phyloP scores from a whole-genome alignment of 2,797 vertebrate species.

The Spinus olivaceus region DNA sequence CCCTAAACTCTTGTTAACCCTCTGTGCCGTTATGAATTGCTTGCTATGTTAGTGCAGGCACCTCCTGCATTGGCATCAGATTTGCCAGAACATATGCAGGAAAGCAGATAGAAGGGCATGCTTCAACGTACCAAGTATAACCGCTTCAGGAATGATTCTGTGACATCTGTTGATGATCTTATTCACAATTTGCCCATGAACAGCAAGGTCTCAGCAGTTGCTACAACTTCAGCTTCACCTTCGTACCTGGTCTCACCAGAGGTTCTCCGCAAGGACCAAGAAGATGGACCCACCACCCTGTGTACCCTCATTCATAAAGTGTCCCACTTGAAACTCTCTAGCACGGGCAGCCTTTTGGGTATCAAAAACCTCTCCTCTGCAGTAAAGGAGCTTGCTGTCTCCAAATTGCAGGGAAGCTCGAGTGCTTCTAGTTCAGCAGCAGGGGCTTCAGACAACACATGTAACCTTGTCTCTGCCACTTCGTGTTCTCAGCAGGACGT shows the following conservation, averaged over 20 bases:
- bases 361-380: slow-evolving; percentile 94
- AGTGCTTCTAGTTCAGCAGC: slow-evolving; percentile 78
- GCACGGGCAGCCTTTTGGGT: slow-evolving; percentile 88
- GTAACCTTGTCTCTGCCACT: slow-evolving; percentile 82
- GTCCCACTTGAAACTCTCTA: slow-evolving; percentile 96
- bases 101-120: slow-evolving; percentile 96
- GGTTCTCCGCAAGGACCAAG: slow-evolving; percentile 84
- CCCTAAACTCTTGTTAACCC: slow-evolving; percentile 61
- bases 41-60: slow-evolving; percentile 89
- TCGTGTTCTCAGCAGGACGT: slow-evolving; percentile 75
- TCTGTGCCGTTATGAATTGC: slow-evolving; percentile 77
- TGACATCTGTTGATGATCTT: slow-evolving; percentile 98
- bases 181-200: slow-evolving; percentile 96
- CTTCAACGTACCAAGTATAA: slow-evolving; percentile 99
- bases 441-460: slow-evolving; percentile 81
- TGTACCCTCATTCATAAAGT: slow-evolving; percentile 98
- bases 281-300: slow-evolving; percentile 93
- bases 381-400: slow-evolving; percentile 94
- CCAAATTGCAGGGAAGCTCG: slow-evolving; percentile 91
- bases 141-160: slow-evolving; percentile 99
- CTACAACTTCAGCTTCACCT: slow-evolving; percentile 82
- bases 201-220: slow-evolving; percentile 89
- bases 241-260: slow-evolving; percentile 85
- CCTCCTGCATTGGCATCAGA: slow-evolving; percentile 83
- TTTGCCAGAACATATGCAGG: slow-evolving; percentile 89